Evolutionary conservation across 2,888 invertebrate genomes (phyloP), one percentile per base, ranked within the genome.

Genomic region (Meliscaeva auricollis): DNA sequence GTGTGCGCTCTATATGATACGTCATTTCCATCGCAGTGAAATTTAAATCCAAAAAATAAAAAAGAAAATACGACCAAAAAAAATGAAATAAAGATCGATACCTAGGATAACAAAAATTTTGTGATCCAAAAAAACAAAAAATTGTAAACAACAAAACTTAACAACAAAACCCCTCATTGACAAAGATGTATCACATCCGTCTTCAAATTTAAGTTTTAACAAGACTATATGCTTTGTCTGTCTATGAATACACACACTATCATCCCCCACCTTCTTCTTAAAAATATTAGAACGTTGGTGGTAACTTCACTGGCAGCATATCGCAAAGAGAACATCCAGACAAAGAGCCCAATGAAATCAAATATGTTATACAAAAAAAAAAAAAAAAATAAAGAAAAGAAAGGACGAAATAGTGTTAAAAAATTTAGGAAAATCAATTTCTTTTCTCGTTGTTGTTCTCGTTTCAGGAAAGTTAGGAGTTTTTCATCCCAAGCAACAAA

Each of bases 141-240:
- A 41, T 35, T 58, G 1, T 44, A 11, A 52, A 76, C 22, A 30
- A 54, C 22, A 30, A 54, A 52, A 58, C n/a, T 52, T 20, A 38
- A 64, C 30, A 83, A 79, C 38, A 83, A 38, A 84, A 60, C 60
- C 26, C 69, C 76, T 73, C n/a, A n/a, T n/a, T 77, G 85, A 85
- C 85, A 85, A 81, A 85, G 81, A 85, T 68, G 81, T 77, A 85
- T 85, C 81, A 81, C 85, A 81, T 85, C 84, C 84, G 84, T 84
- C 54, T 69, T 62, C 52, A 20, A 70, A 54, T 11, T 73, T 26
- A 20, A 30, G 38, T 62, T 66, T 48, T 35, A 30, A 15, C 20
- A 73, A 52, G 69, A 56, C 48, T 17, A 32, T 26, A 26, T 26
- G 4, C 35, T 66, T 35, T 48, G 44, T 62, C 62, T 30, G 44